A percentile compares a stretch with the other conserved stretches of the same genome.
Evolutionary conservation across 2,888 invertebrate species (phyloP).

Genomic region (Drosophila borealis): DNA sequence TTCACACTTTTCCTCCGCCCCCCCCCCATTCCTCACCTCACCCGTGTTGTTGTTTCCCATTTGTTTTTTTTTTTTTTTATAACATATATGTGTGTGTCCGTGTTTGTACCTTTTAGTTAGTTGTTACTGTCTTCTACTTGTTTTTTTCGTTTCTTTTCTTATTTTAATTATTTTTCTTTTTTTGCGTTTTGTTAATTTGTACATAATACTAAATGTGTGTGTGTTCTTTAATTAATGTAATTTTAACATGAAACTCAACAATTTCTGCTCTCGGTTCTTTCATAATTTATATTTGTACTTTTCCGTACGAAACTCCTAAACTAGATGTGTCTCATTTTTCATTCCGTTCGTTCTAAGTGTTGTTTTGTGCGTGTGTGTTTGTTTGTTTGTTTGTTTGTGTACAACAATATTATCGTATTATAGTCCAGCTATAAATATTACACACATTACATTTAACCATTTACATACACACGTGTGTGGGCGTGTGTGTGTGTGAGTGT

Average conservation of each 20-base stretch:
- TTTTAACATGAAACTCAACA: slow-evolving; percentile 81
- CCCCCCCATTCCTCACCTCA: background rate
- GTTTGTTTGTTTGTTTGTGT: slow-evolving; percentile 41
- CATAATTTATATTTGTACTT: slow-evolving; percentile 58
- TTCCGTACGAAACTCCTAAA: slow-evolving; percentile 47
- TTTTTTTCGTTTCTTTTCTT: slow-evolving; percentile 30
- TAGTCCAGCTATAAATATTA: slow-evolving; percentile 48
- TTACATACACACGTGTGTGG: slow-evolving; percentile 28
- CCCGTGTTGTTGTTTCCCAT: slow-evolving; percentile 62
- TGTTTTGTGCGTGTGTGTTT: slow-evolving; percentile 49
- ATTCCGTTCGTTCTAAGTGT: slow-evolving; percentile 55
- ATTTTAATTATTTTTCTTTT: slow-evolving; percentile 33
- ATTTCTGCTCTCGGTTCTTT: slow-evolving; percentile 78
- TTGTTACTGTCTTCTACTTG: slow-evolving; percentile 25
- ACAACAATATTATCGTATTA: slow-evolving; percentile 36
- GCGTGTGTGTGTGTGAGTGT: background rate
- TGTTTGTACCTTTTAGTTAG: slow-evolving; percentile 64
- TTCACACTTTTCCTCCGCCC: slow-evolving; percentile 45
- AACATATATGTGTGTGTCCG: slow-evolving; percentile 63
- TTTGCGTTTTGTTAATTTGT: slow-evolving; percentile 28
- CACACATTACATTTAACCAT: slow-evolving; percentile 34
- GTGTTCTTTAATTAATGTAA: slow-evolving; percentile 77
- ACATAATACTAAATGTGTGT: slow-evolving; percentile 55
- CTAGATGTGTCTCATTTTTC: slow-evolving; percentile 66
- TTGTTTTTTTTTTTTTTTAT: slow-evolving; percentile 27